These are phyloP conservation scores for Hemistola chrysoprasaria DNA, from an alignment of 2,888 invertebrate genomes.

Conservation along the genomic window DNA sequence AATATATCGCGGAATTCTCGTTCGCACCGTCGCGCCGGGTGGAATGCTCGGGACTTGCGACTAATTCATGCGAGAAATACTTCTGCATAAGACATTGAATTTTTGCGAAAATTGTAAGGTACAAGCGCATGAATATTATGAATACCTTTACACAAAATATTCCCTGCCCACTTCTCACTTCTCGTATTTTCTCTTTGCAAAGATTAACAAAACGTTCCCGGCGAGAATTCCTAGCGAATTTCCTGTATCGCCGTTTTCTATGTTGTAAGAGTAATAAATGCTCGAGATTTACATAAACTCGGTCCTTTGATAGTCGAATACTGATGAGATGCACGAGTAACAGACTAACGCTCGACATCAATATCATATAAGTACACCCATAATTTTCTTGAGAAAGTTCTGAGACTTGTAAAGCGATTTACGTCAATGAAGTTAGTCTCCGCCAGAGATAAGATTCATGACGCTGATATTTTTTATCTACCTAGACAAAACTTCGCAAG, in stretches of 20 bases:
- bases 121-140: slow-evolving; percentile 36
- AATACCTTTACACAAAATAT: slow-evolving; percentile 42
- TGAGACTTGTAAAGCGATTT: slow-evolving; percentile 26
- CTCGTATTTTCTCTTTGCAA: slow-evolving; percentile 42
- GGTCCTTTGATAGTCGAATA: slow-evolving; percentile 59
- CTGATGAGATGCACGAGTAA: slow-evolving; percentile 45
- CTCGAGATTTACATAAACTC: slow-evolving; percentile 63
- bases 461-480: slow-evolving; percentile 30
- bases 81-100: slow-evolving; percentile 48
- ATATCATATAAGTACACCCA: slow-evolving; percentile 53
- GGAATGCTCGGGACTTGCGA: slow-evolving; percentile 60
- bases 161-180: slow-evolving; percentile 32
- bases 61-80: slow-evolving; percentile 71
- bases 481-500: slow-evolving; percentile 23
- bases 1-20: slow-evolving; percentile 47
- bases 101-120: slow-evolving; percentile 41
- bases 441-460: slow-evolving; percentile 30
- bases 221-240: slow-evolving; percentile 42
- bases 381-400: slow-evolving; percentile 54
- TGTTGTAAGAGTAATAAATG: slow-evolving; percentile 58
- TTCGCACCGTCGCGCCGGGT: slow-evolving; percentile 45
- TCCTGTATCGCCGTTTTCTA: slow-evolving; percentile 46
- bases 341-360: slow-evolving; percentile 22
- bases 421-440: slow-evolving; percentile 32
- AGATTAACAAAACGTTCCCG: slow-evolving; percentile 59